These are phyloP conservation scores for Linurgus olivaceus DNA, from an alignment of 2,797 vertebrate species.

Conservation along the genomic window DNA sequence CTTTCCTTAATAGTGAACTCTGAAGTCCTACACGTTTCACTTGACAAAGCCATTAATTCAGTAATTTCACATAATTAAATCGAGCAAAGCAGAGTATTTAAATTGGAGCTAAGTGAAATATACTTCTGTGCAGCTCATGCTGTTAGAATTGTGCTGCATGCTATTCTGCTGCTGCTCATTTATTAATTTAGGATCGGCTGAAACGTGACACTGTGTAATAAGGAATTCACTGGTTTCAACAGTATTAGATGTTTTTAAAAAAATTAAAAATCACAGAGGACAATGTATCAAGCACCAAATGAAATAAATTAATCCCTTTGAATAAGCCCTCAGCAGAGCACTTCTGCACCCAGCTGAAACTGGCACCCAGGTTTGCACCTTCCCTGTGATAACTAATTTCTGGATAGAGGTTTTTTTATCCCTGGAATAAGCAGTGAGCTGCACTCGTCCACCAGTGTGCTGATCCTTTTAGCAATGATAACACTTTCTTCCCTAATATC, in stretches of 20 bases:
- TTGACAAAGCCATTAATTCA: conserved; percentile 68
- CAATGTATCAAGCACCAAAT: not conserved
- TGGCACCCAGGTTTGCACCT: not conserved
- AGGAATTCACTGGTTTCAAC: not conserved
- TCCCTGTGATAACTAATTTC: conserved; percentile 44
- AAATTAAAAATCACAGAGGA: not conserved
- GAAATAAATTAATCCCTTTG: conserved; percentile 8
- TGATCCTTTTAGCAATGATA: not conserved
- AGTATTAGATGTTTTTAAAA: not conserved
- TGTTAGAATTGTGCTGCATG: conserved; percentile 58
- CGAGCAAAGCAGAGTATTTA: conserved; percentile 43
- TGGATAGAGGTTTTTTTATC: conserved; percentile 35
- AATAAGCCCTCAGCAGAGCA: conserved; percentile 20
- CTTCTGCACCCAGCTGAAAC: conserved; percentile 33
- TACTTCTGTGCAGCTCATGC: not conserved
- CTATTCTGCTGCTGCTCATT: conserved; percentile 61
- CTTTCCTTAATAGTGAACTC: conserved; percentile 20
- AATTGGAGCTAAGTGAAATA: conserved; percentile 41
- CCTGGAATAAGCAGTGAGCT: conserved; percentile 2
- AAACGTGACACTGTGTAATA: not conserved
- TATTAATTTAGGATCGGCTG: conserved; percentile 51
- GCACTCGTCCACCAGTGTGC: not conserved
- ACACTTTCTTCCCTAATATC: not conserved
- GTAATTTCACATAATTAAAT: conserved; percentile 69
- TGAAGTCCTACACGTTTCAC: conserved; percentile 39